These are phyloP conservation scores for Shargacucullia verbasci DNA, from an alignment of 2,888 invertebrate genomes.

Conservation along the genomic window DNA sequence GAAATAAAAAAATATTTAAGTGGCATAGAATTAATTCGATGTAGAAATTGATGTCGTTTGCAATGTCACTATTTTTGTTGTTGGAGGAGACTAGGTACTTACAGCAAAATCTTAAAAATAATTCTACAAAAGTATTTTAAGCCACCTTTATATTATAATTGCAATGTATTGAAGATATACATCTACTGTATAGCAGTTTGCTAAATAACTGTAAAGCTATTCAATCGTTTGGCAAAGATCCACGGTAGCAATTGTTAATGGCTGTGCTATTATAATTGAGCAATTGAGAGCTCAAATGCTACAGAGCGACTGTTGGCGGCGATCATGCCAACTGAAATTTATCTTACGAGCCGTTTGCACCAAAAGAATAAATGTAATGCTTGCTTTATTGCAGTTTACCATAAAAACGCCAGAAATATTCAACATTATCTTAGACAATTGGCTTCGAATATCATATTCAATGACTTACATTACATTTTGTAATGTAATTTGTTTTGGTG, in stretches of 20 bases:
- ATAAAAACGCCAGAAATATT: conserved; percentile 35
- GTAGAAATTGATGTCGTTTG: conserved; percentile 62
- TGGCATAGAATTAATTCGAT: conserved; percentile 57
- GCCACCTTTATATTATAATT: conserved; percentile 67
- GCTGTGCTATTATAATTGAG: conserved; percentile 78
- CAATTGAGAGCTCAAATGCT: conserved; percentile 58
- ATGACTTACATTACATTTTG: conserved; percentile 30
- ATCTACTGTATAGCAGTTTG: conserved; percentile 55
- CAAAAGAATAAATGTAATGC: conserved; percentile 51
- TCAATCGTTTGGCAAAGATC: conserved; percentile 69
- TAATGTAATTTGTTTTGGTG: conserved; percentile 57
- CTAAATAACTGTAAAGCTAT: conserved; percentile 62
- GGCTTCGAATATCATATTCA: conserved; percentile 44
- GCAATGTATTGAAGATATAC: conserved; percentile 59
- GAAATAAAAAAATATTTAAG: conserved; percentile 52
- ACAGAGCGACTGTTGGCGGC: conserved; percentile 55
- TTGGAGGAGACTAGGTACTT: conserved; percentile 65
- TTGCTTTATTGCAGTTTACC: conserved; percentile 31
- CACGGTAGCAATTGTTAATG: conserved; percentile 75
- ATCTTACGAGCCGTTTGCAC: conserved; percentile 62
- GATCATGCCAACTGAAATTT: conserved; percentile 56
- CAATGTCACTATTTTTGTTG: conserved; percentile 56
- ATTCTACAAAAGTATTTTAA: conserved; percentile 77
- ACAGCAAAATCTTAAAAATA: conserved; percentile 63
- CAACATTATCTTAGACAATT: conserved; percentile 35